Evolutionary conservation across 1,140 invertebrate species (phyloP), one percentile per base, ranked within the genome.

Genomic region (Hylyphantes graminicola): DNA sequence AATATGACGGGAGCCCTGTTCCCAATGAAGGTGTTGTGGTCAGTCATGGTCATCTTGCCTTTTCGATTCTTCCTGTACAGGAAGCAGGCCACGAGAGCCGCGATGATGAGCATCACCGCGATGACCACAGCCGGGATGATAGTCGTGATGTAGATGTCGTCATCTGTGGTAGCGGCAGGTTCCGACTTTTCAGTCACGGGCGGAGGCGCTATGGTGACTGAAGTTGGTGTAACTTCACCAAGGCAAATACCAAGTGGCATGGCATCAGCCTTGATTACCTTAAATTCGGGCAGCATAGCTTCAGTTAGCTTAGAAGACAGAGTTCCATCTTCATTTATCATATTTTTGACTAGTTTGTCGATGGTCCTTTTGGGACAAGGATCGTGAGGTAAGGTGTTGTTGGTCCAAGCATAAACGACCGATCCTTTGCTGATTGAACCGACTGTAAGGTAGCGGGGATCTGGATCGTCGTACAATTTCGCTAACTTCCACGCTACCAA

Each of bases 1-100:
- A 98, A 97, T 86, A 98, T 98, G 8, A 98, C 95, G 0, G 97
- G 97, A 87, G 97, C 95, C 65, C 96, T 96, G 90, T 96, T 97
- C 86, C 94, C 96, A 10, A 95, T 92, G 90, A 96, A 81, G 87
- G 89, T 91, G 86, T 89, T 91, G 86, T 89, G 87, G 88, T 90
- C 93, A 90, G 91, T 93, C 72, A 94, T 90, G 87, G 93, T 93
- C 93, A 95, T 94, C 89, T 95, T 95, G 0, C 94, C 95, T 82
- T 94, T 96, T 50, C 94, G 92, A 84, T 94, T 93, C 88, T 94
- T 92, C 85, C 94, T 92, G 89, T 98, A 97, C 15, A 98, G 90
- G 55, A 96, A 92, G 88, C 96, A 98, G 0, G 96, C 97, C 53
- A 97, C 93, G 15, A 97, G 91, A 0, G 94, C 93, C 0, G 96